Base-by-base conservation (phyloP, 2,113 vertebrate species). In the Tupaia chinensis region DNA sequence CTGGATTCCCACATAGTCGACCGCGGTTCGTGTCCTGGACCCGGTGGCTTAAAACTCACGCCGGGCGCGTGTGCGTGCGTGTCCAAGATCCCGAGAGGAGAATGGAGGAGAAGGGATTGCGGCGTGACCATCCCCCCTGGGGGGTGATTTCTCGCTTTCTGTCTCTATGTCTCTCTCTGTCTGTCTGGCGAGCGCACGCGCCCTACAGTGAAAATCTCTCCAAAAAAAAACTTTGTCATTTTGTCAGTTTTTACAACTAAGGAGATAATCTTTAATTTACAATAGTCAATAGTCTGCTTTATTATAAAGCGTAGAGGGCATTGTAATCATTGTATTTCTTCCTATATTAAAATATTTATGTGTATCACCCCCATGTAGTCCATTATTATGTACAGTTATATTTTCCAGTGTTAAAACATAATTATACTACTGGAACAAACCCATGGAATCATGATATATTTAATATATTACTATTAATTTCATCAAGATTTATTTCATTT, bases 401-500 rank as follows among this genome's bases (percentile, higher is more conserved):
- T 80, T 94, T 93, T 54, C 14, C 69, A 88, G 6, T 44, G 1
- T 91, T 74, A 79, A 82, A 95, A 60, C 53, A 77, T 89, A 20
- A 73, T 86, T 89, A 8, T 3, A 34, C 77, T 87, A 44, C 56
- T 85, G n/a, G 8, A 82, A 63, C 69, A 69, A 83, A 56, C 7
- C 2, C 32, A 34, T 9, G 76, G 5, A 7, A 2, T 72, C 11
- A 58, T 73, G 9, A 58, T 34, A 14, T n/a, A 78, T 78, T 90
- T 16, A 93, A 70, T 14, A 77, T 32, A 19, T 0, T 63, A 74
- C 1, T 60, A 74, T 82, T 85, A 77, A 3, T 68, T 58, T 87
- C 16, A 79, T 16, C 66, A 70, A 78, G 12, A 69, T 66, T 95
- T 76, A 88, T n/a, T 95, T 85, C 54, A 86, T 82, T 87, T 29